A percentile compares a stretch with the other conserved stretches of the same genome.
Evolutionary conservation across 2,888 invertebrate species (phyloP).

Genomic region (Cabera pusaria): DNA sequence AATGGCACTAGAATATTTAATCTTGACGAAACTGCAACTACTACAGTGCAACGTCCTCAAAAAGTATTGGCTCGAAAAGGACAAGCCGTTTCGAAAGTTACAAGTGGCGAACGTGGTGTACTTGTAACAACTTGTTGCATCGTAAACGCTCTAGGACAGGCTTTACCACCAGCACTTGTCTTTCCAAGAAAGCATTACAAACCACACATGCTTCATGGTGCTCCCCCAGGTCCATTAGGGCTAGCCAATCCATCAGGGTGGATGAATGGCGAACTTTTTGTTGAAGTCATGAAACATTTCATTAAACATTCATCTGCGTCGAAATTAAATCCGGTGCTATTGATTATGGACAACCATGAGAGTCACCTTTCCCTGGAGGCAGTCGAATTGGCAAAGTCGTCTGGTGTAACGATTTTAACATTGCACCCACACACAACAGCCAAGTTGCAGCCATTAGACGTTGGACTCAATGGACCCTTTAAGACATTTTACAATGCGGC

Average conservation of each 20-base stretch:
- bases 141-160: constrained; percentile 23
- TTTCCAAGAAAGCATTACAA: constrained; percentile 30
- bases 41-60: constrained; percentile 24
- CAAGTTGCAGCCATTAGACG: constrained; percentile 53
- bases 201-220: constrained; percentile 15
- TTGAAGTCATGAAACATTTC: constrained; percentile 50
- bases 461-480: constrained; percentile 48
- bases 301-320: constrained; percentile 37
- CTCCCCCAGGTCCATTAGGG: constrained; percentile 24
- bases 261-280: constrained; percentile 49
- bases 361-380: constrained; percentile 38
- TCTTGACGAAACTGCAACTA: constrained; percentile 26
- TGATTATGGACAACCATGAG: constrained; percentile 50
- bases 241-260: constrained; percentile 40
- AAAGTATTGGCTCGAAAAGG: constrained; percentile 21
- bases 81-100: constrained; percentile 16
- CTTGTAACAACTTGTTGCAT: constrained; percentile 24
- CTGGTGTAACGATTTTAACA: constrained; percentile 50
- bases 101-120: constrained; percentile 28
- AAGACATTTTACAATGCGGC: constrained; percentile 17
- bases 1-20: constrained; percentile 32
- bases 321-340: constrained; percentile 37
- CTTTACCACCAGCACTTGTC: constrained; percentile 27
- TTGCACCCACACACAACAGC: constrained; percentile 56
- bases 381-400: constrained; percentile 40